A percentile compares a stretch with the other conserved stretches of the same genome.
phyloP scores from a whole-genome alignment of 2,888 invertebrate species.

The Melolontha melolontha region DNA sequence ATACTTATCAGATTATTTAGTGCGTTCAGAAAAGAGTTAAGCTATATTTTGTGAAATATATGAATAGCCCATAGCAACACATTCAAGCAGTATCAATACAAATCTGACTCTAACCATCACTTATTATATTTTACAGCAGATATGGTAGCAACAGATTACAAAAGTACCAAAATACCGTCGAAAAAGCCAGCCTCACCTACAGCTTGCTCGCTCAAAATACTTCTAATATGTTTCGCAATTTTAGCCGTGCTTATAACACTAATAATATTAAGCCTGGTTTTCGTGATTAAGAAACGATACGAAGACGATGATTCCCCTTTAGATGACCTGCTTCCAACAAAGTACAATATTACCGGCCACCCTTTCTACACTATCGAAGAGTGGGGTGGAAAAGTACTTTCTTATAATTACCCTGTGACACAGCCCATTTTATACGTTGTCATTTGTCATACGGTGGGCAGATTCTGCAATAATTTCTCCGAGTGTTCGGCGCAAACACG shows the following conservation, averaged over 20 bases:
- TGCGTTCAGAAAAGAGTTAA: too few species aligned
- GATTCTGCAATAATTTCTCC: constrained; percentile 62
- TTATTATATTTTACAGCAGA: constrained; percentile 4
- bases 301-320: neutral
- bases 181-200: neutral
- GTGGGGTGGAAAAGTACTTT: constrained; percentile 68
- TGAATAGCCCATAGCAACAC: too few species aligned
- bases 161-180: too few species aligned
- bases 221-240: constrained; percentile 31
- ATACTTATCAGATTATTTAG: too few species aligned
- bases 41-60: too few species aligned
- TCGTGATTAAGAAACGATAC: constrained; percentile 12
- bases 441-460: constrained; percentile 68
- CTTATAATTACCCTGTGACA: constrained; percentile 61
- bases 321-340: neutral
- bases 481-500: constrained; percentile 66
- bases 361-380: constrained; percentile 37
- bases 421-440: constrained; percentile 66
- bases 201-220: constrained; percentile 28
- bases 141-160: too few species aligned
- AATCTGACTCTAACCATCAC: neutral
- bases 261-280: constrained; percentile 29
- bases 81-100: neutral
- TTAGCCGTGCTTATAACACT: constrained; percentile 8
- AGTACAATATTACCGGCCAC: constrained; percentile 33